Evolutionary conservation across 2,113 vertebrate genomes (phyloP), one percentile per base, ranked within the genome.

Genomic region (Percina caprodes): DNA sequence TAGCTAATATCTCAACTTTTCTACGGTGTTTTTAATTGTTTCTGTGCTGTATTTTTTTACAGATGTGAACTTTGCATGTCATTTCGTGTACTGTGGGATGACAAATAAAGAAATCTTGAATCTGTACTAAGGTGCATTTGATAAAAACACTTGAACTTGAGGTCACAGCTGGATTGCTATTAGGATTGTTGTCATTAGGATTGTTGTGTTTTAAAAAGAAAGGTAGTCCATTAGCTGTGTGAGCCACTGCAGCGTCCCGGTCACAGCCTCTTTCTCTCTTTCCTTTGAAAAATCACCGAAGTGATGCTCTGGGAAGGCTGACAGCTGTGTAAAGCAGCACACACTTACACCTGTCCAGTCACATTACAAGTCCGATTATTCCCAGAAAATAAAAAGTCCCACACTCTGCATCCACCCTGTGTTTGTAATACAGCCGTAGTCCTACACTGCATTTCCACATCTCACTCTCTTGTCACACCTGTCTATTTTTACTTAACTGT

Each of bases 241-340:
- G 51, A 72, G 60, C 69, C 71, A 62, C 75, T 16, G 82, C 71
- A 8, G 62, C 23, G 5, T 76, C 80, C 39, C 49, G 60, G 84
- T 87, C 81, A 61, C 76, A 45, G 30, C 67, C 79, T 80, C 21
- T 62, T 26, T 83, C n/a, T 26, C 56, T 77, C 42, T 24, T 59
- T 49, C 10, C 48, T 7, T 52, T 89, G 89, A 92, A 84, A 86
- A 87, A 90, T 87, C 75, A 80, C 84, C 14, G 19, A 26, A 12
- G 55, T 85, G 90, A 92, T 91, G 46, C 18, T 7, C 49, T 56
- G 18, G 81, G 87, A 91, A 73, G 85, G 86, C 85, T 77, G 89
- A 90, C 92, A 93, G 91, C 89, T 93, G 92, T 86, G 90, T 88
- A 77, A 86, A 85, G 85, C 77, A 33, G 75, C 74, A 67, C 89